Evolutionary conservation across 2,113 vertebrate species (phyloP), one percentile per base, ranked within the genome.

Genomic region (Polypterus bichir): DNA sequence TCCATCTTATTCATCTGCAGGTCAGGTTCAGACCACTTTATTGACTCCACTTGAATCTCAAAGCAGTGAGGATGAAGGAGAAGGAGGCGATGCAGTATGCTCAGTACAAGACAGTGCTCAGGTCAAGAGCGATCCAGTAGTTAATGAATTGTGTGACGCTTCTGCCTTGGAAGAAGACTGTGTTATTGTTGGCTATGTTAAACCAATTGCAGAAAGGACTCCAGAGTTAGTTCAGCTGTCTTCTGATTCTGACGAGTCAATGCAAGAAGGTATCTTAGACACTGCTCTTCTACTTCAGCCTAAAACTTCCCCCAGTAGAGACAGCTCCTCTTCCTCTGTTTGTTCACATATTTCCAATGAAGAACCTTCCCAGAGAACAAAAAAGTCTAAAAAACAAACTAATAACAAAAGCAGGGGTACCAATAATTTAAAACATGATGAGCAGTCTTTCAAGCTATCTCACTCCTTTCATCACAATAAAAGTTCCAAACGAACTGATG

Each of bases 191-290:
- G 83, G 91, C 3, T 93, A 87, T 64, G 87, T 98, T 51, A 99
- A 97, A 62, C 87, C 95, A 0, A 74, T 87, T 57, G 75, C 79
- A 45, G 92, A 98, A 59, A 88, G 94, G 65, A 99, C 95, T 1
- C 95, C 96, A 47, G 93, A 97, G 76, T 81, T 99, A 61, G 88
- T 97, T 60, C 82, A 93, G 64, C 81, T 98, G 48, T 94, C 93
- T 7, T 97, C 93, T 0, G 86, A 97, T 72, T 85, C 86, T 5
- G 90, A 91, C 54, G 83, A 84, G 3, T 89, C 88, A 5, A 67
- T 73, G 5, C 70, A 63, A 54, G 86, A 85, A 3, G 84, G 85
- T 10, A 78, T 73, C 48, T 72, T 60, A 46, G 86, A 84, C 68
- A 73, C 74, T 0, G 66, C 64, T 55, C 78, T 73, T 55, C 75